Evolutionary conservation across 2,113 vertebrate species (phyloP).

Genomic region (Semnornis frantzii): DNA sequence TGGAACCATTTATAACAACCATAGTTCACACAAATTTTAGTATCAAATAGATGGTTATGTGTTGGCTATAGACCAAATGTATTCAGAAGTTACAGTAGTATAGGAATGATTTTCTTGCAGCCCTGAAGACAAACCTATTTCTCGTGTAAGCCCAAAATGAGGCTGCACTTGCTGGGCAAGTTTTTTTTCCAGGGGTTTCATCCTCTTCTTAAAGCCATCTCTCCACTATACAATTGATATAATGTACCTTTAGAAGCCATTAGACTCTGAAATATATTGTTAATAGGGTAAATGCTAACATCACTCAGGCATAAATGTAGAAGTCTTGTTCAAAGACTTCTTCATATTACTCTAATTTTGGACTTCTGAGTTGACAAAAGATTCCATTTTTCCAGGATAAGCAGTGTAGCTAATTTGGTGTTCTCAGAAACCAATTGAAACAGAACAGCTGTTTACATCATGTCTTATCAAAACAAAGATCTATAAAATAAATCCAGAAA

Average conservation of each 20-base stretch:
- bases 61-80: background rate
- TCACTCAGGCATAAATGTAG: background rate
- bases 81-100: background rate
- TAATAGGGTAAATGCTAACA: background rate
- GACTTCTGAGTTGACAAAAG: background rate
- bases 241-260: background rate
- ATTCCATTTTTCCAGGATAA: background rate
- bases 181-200: background rate
- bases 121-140: background rate
- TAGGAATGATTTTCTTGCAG: background rate
- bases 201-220: background rate
- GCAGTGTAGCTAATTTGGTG: background rate
- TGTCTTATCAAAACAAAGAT: background rate
- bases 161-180: background rate
- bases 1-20: background rate
- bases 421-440: background rate
- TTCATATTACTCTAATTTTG: background rate
- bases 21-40: background rate
- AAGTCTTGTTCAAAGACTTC: background rate
- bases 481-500: background rate
- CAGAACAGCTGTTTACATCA: background rate
- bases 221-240: background rate
- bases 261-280: background rate
- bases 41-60: background rate
- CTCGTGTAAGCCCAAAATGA: background rate